Conservation (phyloP, 2,113 vertebrate genomes). For the Gyps fulvus region DNA sequence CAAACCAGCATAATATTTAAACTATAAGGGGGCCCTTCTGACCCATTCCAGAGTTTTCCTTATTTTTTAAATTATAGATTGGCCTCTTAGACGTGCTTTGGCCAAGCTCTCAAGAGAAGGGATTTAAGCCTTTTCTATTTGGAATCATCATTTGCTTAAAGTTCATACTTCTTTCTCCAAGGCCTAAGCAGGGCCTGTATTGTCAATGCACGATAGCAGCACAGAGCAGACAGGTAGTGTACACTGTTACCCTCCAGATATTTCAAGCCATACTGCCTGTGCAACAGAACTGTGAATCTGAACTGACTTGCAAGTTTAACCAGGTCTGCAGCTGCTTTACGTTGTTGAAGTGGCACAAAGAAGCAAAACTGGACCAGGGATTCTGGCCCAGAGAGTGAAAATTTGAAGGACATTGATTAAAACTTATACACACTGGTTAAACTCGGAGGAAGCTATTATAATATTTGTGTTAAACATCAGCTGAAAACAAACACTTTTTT, state of each 20-base stretch:
- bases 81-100: slow-evolving; percentile 12
- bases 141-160: not conserved
- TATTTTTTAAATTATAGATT: slow-evolving; percentile 60
- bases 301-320: not conserved
- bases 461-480: not conserved
- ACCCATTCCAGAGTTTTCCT: slow-evolving; percentile 18
- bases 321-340: not conserved
- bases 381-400: not conserved
- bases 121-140: not conserved
- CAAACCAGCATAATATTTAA: slow-evolving; percentile 38
- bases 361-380: not conserved
- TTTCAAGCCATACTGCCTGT: not conserved
- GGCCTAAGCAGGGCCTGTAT: not conserved
- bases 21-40: slow-evolving; percentile 27
- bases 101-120: not conserved
- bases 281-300: not conserved
- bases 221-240: not conserved
- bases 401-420: not conserved
- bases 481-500: not conserved
- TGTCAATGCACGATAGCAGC: not conserved
- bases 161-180: not conserved
- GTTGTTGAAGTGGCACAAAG: not conserved
- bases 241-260: not conserved
- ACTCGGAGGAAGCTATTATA: not conserved
- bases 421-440: not conserved